Evolutionary conservation across 2,797 vertebrate genomes (phyloP).

Genomic region (Acrossocheilus fasciatus): DNA sequence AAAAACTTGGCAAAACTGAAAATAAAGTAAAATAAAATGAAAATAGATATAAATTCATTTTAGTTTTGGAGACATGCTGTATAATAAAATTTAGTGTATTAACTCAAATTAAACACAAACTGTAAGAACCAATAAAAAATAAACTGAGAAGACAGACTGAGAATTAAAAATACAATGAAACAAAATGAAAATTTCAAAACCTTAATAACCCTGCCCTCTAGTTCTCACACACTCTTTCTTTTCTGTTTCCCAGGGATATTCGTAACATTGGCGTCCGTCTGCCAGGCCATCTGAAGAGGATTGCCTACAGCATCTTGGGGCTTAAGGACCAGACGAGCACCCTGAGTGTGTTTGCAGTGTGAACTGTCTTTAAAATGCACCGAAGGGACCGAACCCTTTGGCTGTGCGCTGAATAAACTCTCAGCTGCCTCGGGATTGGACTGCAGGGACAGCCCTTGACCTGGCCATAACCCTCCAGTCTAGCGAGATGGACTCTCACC

Average conservation of each 20-base stretch:
- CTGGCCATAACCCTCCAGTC: conserved; percentile 58
- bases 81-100: neutral
- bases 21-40: neutral
- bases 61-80: neutral
- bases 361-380: conserved; percentile 59
- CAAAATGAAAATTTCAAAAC: neutral
- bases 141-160: neutral
- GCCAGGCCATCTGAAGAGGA: conserved; percentile 94
- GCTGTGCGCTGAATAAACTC: conserved; percentile 69
- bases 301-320: conserved; percentile 93
- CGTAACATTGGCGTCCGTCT: conserved; percentile 92
- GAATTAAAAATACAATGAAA: neutral
- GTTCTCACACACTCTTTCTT: conserved; percentile 48
- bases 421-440: conserved; percentile 65
- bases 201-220: neutral
- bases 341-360: conserved; percentile 86
- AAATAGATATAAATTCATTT: neutral
- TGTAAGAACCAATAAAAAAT: neutral
- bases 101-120: neutral
- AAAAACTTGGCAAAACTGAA: neutral
- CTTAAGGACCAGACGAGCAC: conserved; percentile 92
- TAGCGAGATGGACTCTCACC: conserved; percentile 67
- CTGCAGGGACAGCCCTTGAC: conserved; percentile 68
- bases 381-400: conserved; percentile 57
- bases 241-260: conserved; percentile 84